Percentiles rank a stretch among this genome's conserved stretches.
phyloP scores from a whole-genome alignment of 1,140 invertebrate species.

The Aculops lycopersici region DNA sequence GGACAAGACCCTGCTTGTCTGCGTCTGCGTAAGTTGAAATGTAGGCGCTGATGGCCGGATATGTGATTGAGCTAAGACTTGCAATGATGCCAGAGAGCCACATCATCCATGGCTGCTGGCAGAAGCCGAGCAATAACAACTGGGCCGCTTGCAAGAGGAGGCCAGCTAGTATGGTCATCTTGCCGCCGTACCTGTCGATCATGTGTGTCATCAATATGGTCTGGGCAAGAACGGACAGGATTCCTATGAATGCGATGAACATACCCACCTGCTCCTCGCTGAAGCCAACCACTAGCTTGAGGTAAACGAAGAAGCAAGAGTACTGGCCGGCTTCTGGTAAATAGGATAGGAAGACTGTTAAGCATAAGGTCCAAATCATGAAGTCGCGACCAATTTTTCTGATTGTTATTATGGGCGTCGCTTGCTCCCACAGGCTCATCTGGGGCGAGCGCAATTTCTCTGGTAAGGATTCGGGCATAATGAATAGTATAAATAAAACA shows the following conservation, averaged over 20 bases:
- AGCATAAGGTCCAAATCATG: constrained; percentile 78
- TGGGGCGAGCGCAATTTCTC: constrained; percentile 51
- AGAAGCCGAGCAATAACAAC: constrained; percentile 83
- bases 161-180: constrained; percentile 87
- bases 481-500: constrained; percentile 87
- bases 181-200: constrained; percentile 64
- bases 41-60: constrained; percentile 95
- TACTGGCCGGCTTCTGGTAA: constrained; percentile 91
- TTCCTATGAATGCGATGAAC: constrained; percentile 85
- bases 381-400: constrained; percentile 74
- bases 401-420: constrained; percentile 79
- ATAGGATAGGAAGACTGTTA: constrained; percentile 87
- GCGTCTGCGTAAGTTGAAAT: constrained; percentile 81
- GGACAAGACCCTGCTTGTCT: constrained; percentile 86
- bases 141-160: constrained; percentile 84
- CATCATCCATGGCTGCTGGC: constrained; percentile 12
- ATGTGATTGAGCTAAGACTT: constrained; percentile 29
- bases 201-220: constrained; percentile 41
- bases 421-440: constrained; percentile 61
- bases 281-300: constrained; percentile 90
- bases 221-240: constrained; percentile 80
- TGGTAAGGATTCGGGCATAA: constrained; percentile 83
- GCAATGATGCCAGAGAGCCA: constrained; percentile 17
- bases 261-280: constrained; percentile 69
- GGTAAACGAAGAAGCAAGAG: constrained; percentile 97